These are phyloP conservation scores for Ctena decussata DNA, from an alignment of 2,888 invertebrate genomes.

Conservation along the genomic window DNA sequence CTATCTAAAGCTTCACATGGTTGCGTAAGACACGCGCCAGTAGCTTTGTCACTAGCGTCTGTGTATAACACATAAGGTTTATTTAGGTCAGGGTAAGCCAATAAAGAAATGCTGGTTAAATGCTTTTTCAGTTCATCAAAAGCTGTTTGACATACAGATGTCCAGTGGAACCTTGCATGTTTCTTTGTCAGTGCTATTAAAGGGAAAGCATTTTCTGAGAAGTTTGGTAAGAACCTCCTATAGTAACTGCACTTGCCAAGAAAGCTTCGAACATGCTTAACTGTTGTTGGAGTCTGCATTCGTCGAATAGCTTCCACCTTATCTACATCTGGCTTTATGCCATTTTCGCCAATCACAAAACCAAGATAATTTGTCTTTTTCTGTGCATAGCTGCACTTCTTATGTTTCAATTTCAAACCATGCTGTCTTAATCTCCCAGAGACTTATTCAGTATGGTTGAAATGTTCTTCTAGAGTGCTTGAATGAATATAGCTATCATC, in stretches of 20 bases:
- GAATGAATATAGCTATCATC: conserved; percentile 47
- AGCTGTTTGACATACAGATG: conserved; percentile 9
- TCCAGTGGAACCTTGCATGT: conserved; percentile 21
- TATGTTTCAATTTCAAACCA: conserved; percentile 45
- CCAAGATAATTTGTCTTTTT: conserved; percentile 44
- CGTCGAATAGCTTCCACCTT: conserved; percentile 42
- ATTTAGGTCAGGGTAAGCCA: conserved; percentile 7
- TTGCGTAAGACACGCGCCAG: conserved; percentile 20
- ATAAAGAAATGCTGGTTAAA: background rate
- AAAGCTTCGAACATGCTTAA: conserved; percentile 13
- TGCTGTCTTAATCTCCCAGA: conserved; percentile 36
- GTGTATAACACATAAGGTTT: conserved; percentile 21
- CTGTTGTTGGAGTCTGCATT: conserved; percentile 23
- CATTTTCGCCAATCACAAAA: conserved; percentile 29
- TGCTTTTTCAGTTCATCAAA: conserved; percentile 4
- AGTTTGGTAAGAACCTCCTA: conserved; percentile 48
- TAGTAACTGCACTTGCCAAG: conserved; percentile 27
- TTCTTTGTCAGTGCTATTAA: conserved; percentile 32
- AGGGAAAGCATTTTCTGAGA: conserved; percentile 36
- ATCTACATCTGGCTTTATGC: conserved; percentile 38
- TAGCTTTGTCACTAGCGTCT: conserved; percentile 20
- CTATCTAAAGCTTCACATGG: background rate
- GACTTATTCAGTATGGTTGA: conserved; percentile 35
- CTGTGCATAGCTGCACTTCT: conserved; percentile 51
- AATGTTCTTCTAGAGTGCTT: conserved; percentile 42